Evolutionary conservation across 2,888 invertebrate species (phyloP).

Genomic region (Formica aserva): DNA sequence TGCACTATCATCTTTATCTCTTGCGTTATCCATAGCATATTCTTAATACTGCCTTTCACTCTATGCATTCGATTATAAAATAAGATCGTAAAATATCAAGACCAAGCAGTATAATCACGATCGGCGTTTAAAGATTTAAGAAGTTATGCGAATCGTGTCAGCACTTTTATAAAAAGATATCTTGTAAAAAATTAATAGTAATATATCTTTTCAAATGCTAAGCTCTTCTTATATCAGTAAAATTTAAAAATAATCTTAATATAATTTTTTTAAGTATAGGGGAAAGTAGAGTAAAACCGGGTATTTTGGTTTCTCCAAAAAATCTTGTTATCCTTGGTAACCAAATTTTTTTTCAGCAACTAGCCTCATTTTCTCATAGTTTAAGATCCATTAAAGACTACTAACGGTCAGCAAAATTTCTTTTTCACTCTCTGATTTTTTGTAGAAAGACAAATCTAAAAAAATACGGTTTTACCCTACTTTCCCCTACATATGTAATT

Average conservation of each 20-base stretch:
- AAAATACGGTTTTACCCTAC: too few relatives aligned
- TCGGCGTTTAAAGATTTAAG: not conserved
- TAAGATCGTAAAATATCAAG: not conserved
- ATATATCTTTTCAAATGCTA: not conserved
- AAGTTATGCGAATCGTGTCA: not conserved
- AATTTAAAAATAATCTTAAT: not conserved
- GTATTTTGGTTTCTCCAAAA: too few relatives aligned
- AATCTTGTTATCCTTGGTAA: too few relatives aligned
- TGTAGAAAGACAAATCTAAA: too few relatives aligned
- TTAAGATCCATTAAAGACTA: too few relatives aligned
- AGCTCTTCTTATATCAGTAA: not conserved
- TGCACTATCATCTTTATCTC: slow-evolving; percentile 50
- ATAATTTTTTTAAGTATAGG: not conserved
- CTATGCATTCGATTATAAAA: slow-evolving; percentile 22
- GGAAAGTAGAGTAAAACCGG: too few relatives aligned
- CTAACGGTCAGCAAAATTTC: too few relatives aligned
- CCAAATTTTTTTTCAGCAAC: too few relatives aligned
- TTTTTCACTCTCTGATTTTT: too few relatives aligned
- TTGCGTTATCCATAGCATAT: slow-evolving; percentile 22
- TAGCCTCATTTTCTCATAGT: too few relatives aligned
- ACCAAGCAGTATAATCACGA: not conserved
- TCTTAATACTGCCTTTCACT: slow-evolving; percentile 62
- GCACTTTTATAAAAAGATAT: not conserved
- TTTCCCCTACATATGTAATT: not conserved
- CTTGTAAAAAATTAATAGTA: not conserved